phyloP scores from a whole-genome alignment of 2,113 vertebrate species.

The Paramormyrops kingsleyae region DNA sequence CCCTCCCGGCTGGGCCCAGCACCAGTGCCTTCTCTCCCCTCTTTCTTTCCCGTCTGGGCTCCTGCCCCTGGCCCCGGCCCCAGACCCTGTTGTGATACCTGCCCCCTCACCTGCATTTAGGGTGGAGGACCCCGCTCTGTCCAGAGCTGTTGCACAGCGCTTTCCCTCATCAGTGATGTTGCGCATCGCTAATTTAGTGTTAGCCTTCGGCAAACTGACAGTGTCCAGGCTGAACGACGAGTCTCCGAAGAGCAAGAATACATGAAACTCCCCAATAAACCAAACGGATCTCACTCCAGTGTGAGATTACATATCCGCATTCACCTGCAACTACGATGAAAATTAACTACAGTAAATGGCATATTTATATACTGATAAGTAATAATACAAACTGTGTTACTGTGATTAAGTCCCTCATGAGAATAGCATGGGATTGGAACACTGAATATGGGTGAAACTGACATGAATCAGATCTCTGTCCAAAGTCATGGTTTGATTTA shows the following conservation, averaged over 20 bases:
- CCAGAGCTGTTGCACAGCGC: not conserved
- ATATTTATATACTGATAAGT: not conserved
- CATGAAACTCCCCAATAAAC: not conserved
- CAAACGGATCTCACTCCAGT: not conserved
- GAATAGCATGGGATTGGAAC: not conserved
- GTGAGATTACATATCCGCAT: not conserved
- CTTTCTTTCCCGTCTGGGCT: not conserved
- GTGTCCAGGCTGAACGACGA: not conserved
- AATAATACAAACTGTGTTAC: not conserved
- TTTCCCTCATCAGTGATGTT: not conserved
- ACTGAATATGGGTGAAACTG: not conserved
- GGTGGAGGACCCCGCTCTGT: not conserved
- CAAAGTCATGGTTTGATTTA: not conserved
- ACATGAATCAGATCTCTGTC: not conserved
- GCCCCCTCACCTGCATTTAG: not conserved
- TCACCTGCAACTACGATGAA: not conserved
- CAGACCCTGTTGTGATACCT: not conserved
- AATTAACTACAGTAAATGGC: not conserved
- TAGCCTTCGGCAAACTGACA: not conserved
- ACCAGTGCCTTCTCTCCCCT: not conserved
- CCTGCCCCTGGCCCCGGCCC: not conserved
- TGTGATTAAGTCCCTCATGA: not conserved
- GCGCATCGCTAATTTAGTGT: not conserved
- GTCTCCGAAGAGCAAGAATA: not conserved
- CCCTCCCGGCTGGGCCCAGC: not conserved